A percentile compares a stretch with the other conserved stretches of the same genome.
Conservation (phyloP, 2,888 invertebrate species). For the Mythimna vitellina region DNA sequence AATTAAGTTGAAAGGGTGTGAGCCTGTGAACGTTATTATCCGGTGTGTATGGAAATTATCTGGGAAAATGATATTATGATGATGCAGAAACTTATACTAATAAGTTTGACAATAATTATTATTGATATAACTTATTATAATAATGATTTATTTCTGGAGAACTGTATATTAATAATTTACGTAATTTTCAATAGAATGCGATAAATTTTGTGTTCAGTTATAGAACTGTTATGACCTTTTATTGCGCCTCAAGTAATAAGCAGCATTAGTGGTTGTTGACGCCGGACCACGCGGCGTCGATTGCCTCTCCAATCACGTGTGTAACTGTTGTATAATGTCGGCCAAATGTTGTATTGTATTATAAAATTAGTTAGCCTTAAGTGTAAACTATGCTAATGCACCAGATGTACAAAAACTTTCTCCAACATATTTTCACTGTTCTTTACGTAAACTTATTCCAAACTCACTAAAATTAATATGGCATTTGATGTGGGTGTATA, state of each 20-base stretch:
- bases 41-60: not conserved
- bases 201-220: not conserved
- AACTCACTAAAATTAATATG: slow-evolving; percentile 20
- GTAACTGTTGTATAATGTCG: slow-evolving; percentile 73
- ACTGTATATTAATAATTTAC: not conserved
- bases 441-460: slow-evolving; percentile 64
- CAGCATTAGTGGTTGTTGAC: slow-evolving; percentile 1
- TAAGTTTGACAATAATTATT: no score
- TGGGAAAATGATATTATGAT: not conserved
- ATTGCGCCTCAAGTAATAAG: not conserved
- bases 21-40: not conserved
- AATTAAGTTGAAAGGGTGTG: not conserved
- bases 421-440: slow-evolving; percentile 73
- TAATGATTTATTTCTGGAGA: no score
- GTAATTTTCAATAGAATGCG: not conserved
- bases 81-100: not conserved
- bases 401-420: slow-evolving; percentile 77
- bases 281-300: slow-evolving; percentile 5
- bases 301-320: slow-evolving; percentile 57
- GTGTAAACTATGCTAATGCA: slow-evolving; percentile 83
- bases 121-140: no score
- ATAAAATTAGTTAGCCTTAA: slow-evolving; percentile 74
- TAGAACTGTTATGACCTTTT: slow-evolving; percentile 8
- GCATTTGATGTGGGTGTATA: slow-evolving; percentile 25
- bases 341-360: slow-evolving; percentile 70